These are phyloP conservation scores for Tetramorium parvispinum DNA, from an alignment of 1,140 invertebrate species.

Conservation along the genomic window DNA sequence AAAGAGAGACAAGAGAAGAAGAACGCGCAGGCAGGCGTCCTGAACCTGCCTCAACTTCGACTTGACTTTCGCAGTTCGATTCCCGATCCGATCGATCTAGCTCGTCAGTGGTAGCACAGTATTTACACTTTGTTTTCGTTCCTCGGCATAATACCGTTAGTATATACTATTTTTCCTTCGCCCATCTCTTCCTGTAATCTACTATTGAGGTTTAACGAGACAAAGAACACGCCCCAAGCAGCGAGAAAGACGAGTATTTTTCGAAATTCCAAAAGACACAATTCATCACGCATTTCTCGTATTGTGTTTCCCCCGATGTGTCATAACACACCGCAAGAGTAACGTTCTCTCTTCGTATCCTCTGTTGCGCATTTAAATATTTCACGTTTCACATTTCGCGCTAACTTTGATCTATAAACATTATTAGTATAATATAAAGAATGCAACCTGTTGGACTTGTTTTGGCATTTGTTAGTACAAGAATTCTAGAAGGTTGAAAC, in stretches of 20 bases:
- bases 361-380: not conserved
- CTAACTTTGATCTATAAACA: not conserved
- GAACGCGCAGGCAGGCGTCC: slow-evolving; percentile 74
- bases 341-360: not conserved
- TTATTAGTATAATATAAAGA: not conserved
- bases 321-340: too few relatives aligned
- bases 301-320: not conserved
- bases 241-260: slow-evolving; percentile 3
- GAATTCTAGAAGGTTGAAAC: not conserved
- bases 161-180: slow-evolving; percentile 13
- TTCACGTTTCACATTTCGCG: not conserved
- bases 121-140: slow-evolving; percentile 63
- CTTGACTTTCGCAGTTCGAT: slow-evolving; percentile 82
- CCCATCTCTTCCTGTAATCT: not conserved
- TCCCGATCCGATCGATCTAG: slow-evolving; percentile 82
- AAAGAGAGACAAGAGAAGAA: slow-evolving; percentile 13
- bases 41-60: slow-evolving; percentile 83
- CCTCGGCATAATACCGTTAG: slow-evolving; percentile 20
- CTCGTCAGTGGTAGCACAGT: slow-evolving; percentile 44
- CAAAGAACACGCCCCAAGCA: slow-evolving; percentile 2
- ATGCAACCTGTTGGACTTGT: slow-evolving; percentile 30
- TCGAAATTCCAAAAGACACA: not conserved
- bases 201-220: slow-evolving; percentile 33
- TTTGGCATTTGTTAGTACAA: not conserved
- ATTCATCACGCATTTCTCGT: not conserved